Conservation (phyloP, 2,797 vertebrate species). For the Mormyrops boulengeri region DNA sequence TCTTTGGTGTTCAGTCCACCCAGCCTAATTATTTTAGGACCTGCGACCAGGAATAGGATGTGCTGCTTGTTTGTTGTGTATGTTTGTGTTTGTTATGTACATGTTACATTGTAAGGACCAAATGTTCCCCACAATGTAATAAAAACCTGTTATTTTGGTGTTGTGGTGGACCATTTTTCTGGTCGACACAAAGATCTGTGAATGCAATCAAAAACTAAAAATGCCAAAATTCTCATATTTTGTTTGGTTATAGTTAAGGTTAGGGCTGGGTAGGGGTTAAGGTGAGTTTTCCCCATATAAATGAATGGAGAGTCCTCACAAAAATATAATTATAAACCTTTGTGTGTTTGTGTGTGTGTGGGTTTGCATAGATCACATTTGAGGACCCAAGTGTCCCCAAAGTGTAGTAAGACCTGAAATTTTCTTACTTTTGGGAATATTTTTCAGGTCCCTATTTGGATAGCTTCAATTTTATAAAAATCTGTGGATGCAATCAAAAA, state of each 20-base stretch:
- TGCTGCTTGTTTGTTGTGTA: not conserved
- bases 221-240: not conserved
- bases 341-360: too few species aligned
- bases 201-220: not conserved
- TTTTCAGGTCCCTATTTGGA: too few species aligned
- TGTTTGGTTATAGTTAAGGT: not conserved
- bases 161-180: not conserved
- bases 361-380: too few species aligned
- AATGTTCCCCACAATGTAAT: not conserved
- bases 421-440: too few species aligned
- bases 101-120: not conserved
- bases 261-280: not conserved
- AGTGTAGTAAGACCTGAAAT: too few species aligned
- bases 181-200: not conserved
- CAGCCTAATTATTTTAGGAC: not conserved
- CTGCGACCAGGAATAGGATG: not conserved
- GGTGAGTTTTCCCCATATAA: not conserved
- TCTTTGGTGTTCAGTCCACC: not conserved
- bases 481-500: not conserved
- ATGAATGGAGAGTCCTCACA: not conserved
- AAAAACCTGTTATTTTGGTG: not conserved
- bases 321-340: not conserved
- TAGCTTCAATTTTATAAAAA: not conserved
- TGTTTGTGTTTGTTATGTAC: not conserved
- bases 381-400: not conserved